Conservation (phyloP, 1,140 invertebrate genomes). For the Nasonia vitripennis region DNA sequence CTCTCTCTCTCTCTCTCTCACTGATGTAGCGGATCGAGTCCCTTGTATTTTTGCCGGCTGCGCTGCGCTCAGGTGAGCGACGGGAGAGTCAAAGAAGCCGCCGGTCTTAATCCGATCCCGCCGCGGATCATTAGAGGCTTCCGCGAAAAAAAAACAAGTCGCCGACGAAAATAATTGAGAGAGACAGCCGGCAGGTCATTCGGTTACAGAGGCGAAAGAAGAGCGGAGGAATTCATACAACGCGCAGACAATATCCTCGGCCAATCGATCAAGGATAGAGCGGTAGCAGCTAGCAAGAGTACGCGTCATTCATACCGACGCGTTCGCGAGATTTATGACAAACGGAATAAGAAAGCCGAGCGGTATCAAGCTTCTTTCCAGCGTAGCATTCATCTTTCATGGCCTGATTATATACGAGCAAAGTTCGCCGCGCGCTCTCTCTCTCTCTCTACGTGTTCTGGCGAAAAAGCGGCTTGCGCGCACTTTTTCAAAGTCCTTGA, state of each 20-base stretch:
- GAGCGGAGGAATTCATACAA: too few species aligned
- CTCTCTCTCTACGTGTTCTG: background rate
- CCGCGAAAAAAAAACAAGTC: too few species aligned
- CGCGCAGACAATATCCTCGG: too few species aligned
- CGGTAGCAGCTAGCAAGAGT: background rate
- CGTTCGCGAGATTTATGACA: constrained; percentile 14
- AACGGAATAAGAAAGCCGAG: background rate
- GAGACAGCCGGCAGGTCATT: too few species aligned
- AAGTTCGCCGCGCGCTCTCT: constrained; percentile 6
- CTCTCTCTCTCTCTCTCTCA: background rate
- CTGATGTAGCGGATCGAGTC: background rate
- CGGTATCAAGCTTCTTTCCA: background rate
- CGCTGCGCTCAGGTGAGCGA: background rate
- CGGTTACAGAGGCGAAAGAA: too few species aligned
- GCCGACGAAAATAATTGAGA: too few species aligned
- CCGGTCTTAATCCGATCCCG: too few species aligned
- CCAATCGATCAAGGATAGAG: background rate
- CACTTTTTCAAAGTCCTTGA: constrained; percentile 21
- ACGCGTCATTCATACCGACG: background rate
- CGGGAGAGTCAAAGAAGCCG: background rate
- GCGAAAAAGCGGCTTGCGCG: background rate
- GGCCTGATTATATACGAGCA: constrained; percentile 37
- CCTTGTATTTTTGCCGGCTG: background rate
- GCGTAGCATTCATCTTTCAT: constrained; percentile 22
- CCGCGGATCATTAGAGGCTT: too few species aligned